Evolutionary conservation across 2,113 vertebrate genomes (phyloP).

Genomic region (Mobula birostris): DNA sequence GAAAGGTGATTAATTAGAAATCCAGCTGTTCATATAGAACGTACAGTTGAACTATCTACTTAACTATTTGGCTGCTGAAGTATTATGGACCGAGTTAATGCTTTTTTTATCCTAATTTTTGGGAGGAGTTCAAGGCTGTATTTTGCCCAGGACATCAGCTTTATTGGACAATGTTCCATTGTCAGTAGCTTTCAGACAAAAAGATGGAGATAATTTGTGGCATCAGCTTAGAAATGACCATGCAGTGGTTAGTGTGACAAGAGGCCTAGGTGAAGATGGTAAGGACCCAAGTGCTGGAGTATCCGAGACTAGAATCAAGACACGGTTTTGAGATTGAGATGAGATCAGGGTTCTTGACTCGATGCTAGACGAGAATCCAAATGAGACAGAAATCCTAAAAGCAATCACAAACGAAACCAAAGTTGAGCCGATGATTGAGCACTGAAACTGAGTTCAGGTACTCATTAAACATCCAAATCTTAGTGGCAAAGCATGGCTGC

Average conservation of each 20-base stretch:
- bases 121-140: not conserved
- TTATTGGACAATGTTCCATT: not conserved
- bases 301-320: no score
- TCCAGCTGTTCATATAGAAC: not conserved
- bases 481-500: no score
- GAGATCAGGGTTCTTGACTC: no score
- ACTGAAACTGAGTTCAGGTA: no score
- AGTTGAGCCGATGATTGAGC: no score
- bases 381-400: no score
- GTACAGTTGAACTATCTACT: not conserved
- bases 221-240: not conserved
- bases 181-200: not conserved
- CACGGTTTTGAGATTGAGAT: no score
- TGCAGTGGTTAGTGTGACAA: not conserved
- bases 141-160: not conserved
- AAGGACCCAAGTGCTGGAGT: no score
- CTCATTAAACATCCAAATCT: no score
- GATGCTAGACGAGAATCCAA: no score
- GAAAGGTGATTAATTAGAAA: constrained; percentile 4
- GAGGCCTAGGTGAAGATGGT: no score
- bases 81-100: not conserved
- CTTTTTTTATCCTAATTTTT: not conserved
- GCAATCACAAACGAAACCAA: no score
- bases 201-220: not conserved
- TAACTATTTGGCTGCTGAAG: constrained; percentile 3